Percentiles rank a stretch among this genome's conserved stretches.
These are phyloP conservation scores for Falco berigora DNA, from an alignment of 2,797 vertebrate species.

Conservation along the genomic window DNA sequence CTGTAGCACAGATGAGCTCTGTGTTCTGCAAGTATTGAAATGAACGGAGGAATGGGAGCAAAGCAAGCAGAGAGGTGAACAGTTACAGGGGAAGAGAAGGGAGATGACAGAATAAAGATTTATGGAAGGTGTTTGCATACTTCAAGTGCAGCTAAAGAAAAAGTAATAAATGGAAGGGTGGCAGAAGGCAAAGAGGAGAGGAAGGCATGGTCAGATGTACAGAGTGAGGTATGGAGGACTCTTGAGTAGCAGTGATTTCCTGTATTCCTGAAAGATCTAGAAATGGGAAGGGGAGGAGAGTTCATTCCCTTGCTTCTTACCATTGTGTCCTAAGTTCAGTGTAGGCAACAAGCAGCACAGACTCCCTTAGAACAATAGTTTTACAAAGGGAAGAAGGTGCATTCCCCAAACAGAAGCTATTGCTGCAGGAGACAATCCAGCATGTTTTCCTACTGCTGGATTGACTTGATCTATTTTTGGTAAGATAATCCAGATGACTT, in stretches of 20 bases:
- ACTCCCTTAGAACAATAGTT: not conserved
- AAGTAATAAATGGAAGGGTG: not conserved
- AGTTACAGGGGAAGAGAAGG: not conserved
- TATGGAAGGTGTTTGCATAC: not conserved
- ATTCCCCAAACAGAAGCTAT: not conserved
- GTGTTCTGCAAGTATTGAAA: not conserved
- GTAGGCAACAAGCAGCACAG: not conserved
- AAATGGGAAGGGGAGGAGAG: not conserved
- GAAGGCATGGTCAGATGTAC: not conserved
- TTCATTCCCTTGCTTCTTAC: not conserved
- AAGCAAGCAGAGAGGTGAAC: not conserved
- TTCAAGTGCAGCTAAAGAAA: not conserved
- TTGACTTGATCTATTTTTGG: slow-evolving; percentile 30
- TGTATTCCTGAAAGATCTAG: not conserved
- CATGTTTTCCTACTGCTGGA: not conserved
- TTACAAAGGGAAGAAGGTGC: not conserved
- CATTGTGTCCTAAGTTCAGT: not conserved
- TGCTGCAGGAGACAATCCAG: not conserved
- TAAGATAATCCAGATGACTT: slow-evolving; percentile 27
- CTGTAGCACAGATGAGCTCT: not conserved
- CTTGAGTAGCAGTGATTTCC: not conserved
- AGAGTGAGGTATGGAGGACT: not conserved
- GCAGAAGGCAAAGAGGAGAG: not conserved
- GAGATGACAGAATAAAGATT: not conserved
- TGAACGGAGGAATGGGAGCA: not conserved